phyloP scores from a whole-genome alignment of 2,888 invertebrate species.

The Eustalomyia histrio region DNA sequence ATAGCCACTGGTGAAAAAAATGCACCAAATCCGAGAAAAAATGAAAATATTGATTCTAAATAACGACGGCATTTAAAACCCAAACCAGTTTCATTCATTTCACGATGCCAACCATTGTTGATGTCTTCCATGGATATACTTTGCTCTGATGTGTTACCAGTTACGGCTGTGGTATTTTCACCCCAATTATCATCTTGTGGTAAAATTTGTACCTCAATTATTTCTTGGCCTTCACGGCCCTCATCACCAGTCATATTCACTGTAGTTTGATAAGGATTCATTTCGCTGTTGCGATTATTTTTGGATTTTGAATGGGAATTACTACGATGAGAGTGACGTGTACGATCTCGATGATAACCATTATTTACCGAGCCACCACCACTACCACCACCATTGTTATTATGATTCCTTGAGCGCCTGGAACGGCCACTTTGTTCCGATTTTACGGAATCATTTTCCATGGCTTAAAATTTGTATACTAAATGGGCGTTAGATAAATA shows the following conservation, averaged over 20 bases:
- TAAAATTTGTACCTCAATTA: slow-evolving; percentile 96
- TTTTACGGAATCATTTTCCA: slow-evolving; percentile 96
- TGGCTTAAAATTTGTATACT: slow-evolving; percentile 76
- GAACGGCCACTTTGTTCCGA: slow-evolving; percentile 94
- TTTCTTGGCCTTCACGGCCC: slow-evolving; percentile 89
- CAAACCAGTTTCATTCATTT: slow-evolving; percentile 84
- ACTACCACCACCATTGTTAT: slow-evolving; percentile 71
- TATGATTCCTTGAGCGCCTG: slow-evolving; percentile 84
- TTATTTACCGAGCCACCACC: slow-evolving; percentile 80
- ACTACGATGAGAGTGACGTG: slow-evolving; percentile 83
- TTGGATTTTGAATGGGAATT: slow-evolving; percentile 82
- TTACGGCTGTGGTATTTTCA: slow-evolving; percentile 98
- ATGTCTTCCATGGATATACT: slow-evolving; percentile 96
- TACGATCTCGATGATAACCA: slow-evolving; percentile 81
- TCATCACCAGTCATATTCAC: slow-evolving; percentile 87
- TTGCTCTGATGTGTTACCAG: slow-evolving; percentile 97
- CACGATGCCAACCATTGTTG: slow-evolving; percentile 90
- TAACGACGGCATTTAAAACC: slow-evolving; percentile 90
- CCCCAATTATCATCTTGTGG: slow-evolving; percentile 99
- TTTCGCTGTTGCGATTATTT: slow-evolving; percentile 80
- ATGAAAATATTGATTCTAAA: slow-evolving; percentile 89
- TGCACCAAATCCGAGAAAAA: slow-evolving; percentile 89
- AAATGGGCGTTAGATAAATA: slow-evolving; percentile 26
- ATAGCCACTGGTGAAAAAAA: slow-evolving; percentile 96
- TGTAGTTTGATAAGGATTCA: slow-evolving; percentile 93